Conservation (phyloP, 2,888 invertebrate species). For the Epirrhoe alternata region DNA sequence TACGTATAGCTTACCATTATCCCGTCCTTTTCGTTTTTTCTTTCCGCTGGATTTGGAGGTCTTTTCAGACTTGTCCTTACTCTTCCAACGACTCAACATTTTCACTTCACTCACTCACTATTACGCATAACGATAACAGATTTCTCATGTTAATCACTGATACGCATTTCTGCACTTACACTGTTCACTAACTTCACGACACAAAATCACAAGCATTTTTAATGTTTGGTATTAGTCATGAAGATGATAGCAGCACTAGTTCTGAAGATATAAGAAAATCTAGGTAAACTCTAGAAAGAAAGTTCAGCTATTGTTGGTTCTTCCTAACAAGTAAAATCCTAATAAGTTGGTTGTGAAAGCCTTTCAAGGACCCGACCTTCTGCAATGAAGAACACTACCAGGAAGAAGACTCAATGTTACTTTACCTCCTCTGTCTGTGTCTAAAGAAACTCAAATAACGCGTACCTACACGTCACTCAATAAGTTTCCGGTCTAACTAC, state of each 20-base stretch:
- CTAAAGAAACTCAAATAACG: no score
- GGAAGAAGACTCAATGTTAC: no score
- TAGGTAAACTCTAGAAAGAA: no score
- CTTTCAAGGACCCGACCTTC: no score
- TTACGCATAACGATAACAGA: slow-evolving; percentile 35
- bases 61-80: slow-evolving; percentile 92
- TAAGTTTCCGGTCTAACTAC: no score
- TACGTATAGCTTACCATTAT: slow-evolving; percentile 87
- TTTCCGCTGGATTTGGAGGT: slow-evolving; percentile 87
- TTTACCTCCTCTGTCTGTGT: no score
- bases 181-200: slow-evolving; percentile 9
- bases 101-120: slow-evolving; percentile 47
- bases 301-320: no score
- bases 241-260: neutral
- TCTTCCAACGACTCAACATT: slow-evolving; percentile 94
- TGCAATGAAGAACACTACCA: no score
- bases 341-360: no score
- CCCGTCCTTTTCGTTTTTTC: slow-evolving; percentile 94
- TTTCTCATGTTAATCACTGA: slow-evolving; percentile 14
- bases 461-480: no score
- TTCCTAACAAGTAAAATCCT: no score
- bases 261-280: neutral
- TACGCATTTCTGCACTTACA: slow-evolving; percentile 13
- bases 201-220: slow-evolving; percentile 10
- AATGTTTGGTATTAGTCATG: neutral